Percentiles rank a stretch among this genome's conserved stretches.
These are phyloP conservation scores for Channa maculata DNA, from an alignment of 2,113 vertebrate species.

Conservation along the genomic window DNA sequence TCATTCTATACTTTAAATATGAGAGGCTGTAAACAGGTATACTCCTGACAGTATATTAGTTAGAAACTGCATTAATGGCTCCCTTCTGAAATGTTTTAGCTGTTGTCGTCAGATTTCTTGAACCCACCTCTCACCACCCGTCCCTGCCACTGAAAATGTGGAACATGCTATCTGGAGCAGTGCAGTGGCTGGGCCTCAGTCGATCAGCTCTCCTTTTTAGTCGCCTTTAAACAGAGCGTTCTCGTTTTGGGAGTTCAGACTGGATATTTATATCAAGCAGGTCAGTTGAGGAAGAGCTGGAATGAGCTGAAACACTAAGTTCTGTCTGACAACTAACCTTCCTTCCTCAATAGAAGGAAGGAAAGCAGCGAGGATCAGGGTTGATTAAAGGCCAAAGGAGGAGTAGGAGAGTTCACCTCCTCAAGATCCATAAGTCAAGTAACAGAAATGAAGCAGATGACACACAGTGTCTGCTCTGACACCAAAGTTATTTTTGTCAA, in stretches of 20 bases:
- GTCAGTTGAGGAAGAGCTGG: constrained; percentile 74
- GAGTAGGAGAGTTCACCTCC: constrained; percentile 52
- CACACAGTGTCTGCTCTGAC: background rate
- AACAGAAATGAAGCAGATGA: constrained; percentile 15
- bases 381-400: background rate
- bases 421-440: constrained; percentile 14
- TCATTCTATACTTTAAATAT: background rate
- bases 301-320: constrained; percentile 59
- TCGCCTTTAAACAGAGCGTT: constrained; percentile 73
- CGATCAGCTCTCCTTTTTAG: constrained; percentile 72
- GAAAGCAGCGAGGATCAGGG: constrained; percentile 11
- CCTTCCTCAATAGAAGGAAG: constrained; percentile 38
- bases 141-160: constrained; percentile 63
- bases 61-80: background rate
- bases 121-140: constrained; percentile 45
- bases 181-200: constrained; percentile 62
- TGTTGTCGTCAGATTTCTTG: constrained; percentile 56
- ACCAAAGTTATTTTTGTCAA: constrained; percentile 28
- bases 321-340: constrained; percentile 66
- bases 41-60: no score
- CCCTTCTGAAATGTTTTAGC: background rate
- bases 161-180: constrained; percentile 82
- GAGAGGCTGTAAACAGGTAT: no score
- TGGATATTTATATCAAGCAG: constrained; percentile 83
- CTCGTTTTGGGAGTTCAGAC: constrained; percentile 78